Conservation (phyloP, 2,888 invertebrate genomes). For the Drosophila nr. perissopoda region DNA sequence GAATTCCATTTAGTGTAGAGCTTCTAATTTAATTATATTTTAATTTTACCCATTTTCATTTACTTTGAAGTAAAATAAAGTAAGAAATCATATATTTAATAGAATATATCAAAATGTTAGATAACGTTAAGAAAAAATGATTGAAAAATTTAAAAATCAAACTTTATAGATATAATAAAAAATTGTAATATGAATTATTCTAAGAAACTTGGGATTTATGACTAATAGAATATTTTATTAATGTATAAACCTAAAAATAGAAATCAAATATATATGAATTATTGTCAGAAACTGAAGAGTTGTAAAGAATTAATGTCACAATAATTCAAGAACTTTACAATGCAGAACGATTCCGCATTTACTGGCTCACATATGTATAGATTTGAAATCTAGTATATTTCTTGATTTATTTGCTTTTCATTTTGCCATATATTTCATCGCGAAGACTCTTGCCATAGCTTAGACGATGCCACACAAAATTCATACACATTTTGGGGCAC, state of each 20-base stretch:
- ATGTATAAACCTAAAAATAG: background rate
- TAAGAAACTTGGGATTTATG: background rate
- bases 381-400: background rate
- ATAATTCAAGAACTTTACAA: background rate
- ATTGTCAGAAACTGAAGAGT: constrained; percentile 7
- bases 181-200: background rate
- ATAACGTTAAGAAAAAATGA: background rate
- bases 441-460: constrained; percentile 29
- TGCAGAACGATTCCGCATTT: background rate
- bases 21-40: constrained; percentile 59
- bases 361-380: background rate
- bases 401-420: constrained; percentile 18
- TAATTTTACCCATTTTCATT: too few relatives aligned
- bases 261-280: constrained; percentile 29
- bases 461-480: constrained; percentile 40
- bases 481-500: constrained; percentile 25
- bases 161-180: background rate
- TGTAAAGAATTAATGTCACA: background rate
- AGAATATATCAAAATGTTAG: too few relatives aligned
- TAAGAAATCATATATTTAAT: too few relatives aligned
- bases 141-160: background rate
- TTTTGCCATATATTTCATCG: constrained; percentile 4
- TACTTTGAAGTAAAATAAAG: too few relatives aligned
- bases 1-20: constrained; percentile 49
- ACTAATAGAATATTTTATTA: background rate